phyloP scores from a whole-genome alignment of 2,888 invertebrate genomes.

The Drosophila falleni region DNA sequence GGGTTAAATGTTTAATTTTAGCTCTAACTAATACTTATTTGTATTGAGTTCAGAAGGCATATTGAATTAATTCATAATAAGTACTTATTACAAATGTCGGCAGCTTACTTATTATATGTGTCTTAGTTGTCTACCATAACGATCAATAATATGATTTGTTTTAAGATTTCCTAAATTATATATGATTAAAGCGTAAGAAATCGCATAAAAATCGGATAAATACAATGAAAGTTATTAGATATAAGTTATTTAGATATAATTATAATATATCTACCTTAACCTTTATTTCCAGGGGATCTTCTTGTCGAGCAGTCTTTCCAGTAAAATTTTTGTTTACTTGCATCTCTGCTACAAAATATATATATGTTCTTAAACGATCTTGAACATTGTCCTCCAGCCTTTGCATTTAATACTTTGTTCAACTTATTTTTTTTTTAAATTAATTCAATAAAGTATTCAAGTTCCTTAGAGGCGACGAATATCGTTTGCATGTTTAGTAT shows the following conservation, averaged over 20 bases:
- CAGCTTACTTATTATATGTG: background rate
- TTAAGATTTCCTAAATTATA: background rate
- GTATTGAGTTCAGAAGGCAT: background rate
- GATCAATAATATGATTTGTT: background rate
- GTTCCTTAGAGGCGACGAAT: background rate
- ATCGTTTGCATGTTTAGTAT: slow-evolving; percentile 6
- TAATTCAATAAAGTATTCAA: background rate
- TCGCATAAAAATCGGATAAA: background rate
- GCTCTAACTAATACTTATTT: background rate
- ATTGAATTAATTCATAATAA: background rate
- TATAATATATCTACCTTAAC: background rate
- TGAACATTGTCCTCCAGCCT: slow-evolving; percentile 6
- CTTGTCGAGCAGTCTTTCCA: background rate
- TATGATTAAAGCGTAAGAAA: background rate
- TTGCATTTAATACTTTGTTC: background rate
- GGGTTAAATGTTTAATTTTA: background rate
- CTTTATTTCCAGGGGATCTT: background rate
- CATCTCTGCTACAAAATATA: background rate
- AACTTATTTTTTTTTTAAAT: background rate
- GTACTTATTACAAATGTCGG: background rate
- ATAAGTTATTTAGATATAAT: too few relatives aligned
- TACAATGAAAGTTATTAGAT: too few relatives aligned
- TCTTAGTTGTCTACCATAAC: background rate
- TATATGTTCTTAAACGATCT: slow-evolving; percentile 1
- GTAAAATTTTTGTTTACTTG: background rate